Evolutionary conservation across 2,113 vertebrate species (phyloP).

Genomic region (Dromaius novaehollandiae): DNA sequence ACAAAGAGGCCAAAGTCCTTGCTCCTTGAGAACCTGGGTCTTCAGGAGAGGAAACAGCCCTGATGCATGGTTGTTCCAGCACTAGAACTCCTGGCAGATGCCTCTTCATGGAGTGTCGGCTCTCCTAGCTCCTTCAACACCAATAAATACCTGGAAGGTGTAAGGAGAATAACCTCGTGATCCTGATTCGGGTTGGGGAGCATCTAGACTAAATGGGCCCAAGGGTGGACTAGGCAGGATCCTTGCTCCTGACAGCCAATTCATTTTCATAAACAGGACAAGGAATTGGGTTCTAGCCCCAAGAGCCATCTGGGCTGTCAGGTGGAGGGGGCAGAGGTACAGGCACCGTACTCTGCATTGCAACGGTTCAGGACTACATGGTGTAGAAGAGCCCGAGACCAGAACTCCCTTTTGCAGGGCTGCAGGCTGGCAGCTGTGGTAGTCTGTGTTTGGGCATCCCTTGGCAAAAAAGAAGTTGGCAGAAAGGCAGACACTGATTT

Average conservation of each 20-base stretch:
- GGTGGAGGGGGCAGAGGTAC: background rate
- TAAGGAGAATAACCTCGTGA: background rate
- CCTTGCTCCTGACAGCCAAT: background rate
- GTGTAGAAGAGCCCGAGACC: background rate
- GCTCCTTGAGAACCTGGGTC: background rate
- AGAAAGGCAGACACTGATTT: background rate
- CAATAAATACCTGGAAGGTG: fast-evolving
- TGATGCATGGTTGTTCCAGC: background rate
- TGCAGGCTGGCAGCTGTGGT: background rate
- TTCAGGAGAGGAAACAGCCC: background rate
- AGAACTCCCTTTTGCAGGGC: background rate
- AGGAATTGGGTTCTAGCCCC: background rate
- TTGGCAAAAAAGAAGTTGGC: background rate
- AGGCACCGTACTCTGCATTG: background rate
- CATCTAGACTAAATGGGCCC: fast-evolving
- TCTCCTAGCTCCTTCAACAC: fast-evolving
- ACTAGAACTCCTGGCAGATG: background rate
- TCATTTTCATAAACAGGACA: background rate
- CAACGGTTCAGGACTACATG: background rate
- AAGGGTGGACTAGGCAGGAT: background rate
- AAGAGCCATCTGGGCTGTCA: background rate
- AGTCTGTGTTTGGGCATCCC: background rate
- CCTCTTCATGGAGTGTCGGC: background rate
- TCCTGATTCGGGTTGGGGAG: background rate
- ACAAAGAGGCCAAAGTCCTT: background rate